Conservation (phyloP, 2,797 vertebrate species). For the Falco cherrug region DNA sequence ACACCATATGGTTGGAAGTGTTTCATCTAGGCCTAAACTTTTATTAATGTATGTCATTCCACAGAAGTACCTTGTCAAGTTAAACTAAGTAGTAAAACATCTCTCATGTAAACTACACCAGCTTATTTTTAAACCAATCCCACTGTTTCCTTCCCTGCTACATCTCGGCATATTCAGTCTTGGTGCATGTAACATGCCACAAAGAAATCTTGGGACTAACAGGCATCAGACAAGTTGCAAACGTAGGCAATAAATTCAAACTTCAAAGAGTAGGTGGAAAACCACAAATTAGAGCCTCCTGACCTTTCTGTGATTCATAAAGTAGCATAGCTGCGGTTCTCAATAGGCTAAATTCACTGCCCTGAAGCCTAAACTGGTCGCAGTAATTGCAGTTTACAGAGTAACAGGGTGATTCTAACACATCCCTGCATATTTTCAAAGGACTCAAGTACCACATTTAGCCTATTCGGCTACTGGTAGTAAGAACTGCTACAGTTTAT, state of each 20-base stretch:
- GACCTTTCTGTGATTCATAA: conserved; percentile 37
- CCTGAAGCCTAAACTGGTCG: conserved; percentile 1
- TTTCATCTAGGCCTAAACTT: background rate
- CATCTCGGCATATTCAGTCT: background rate
- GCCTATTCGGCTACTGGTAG: background rate
- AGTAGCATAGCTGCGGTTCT: background rate
- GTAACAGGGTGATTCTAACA: background rate
- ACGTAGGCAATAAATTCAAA: background rate
- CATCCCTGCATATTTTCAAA: background rate
- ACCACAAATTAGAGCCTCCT: conserved; percentile 47
- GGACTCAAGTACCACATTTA: background rate
- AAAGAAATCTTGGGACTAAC: background rate
- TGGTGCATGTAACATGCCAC: background rate
- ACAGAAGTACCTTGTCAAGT: background rate
- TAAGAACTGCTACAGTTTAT: background rate
- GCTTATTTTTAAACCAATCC: conserved; percentile 27
- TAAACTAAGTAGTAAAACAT: background rate
- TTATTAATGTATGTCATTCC: background rate
- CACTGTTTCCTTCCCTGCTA: conserved; percentile 19
- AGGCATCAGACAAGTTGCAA: conserved; percentile 26
- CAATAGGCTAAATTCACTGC: conserved; percentile 24
- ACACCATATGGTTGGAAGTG: background rate
- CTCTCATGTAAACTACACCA: background rate
- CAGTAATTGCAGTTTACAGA: background rate
- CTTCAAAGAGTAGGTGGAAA: conserved; percentile 60